phyloP scores from a whole-genome alignment of 2,113 vertebrate genomes.

The Trogon melanurus region DNA sequence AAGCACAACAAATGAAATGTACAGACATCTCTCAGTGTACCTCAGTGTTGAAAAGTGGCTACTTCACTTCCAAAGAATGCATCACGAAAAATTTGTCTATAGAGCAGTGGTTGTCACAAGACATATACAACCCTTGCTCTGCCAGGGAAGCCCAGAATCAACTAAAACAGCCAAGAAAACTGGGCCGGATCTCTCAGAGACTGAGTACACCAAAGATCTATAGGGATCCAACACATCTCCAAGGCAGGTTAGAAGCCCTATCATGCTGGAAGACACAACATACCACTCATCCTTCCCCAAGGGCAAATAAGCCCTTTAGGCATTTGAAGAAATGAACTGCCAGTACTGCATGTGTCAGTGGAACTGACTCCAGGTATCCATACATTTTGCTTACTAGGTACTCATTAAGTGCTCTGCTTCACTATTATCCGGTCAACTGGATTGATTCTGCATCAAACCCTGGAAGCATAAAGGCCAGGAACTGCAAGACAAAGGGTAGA shows the following conservation, averaged over 20 bases:
- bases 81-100: constrained; percentile 19
- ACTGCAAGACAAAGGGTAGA: neutral
- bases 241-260: neutral
- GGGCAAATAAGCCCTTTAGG: neutral
- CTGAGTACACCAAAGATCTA: constrained; percentile 30
- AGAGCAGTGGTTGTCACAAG: constrained; percentile 27
- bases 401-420: neutral
- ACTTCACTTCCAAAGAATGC: constrained; percentile 42
- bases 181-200: constrained; percentile 10
- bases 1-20: neutral
- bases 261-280: neutral
- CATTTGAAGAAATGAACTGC: neutral
- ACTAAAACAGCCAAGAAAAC: constrained; percentile 42
- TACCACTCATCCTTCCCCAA: neutral
- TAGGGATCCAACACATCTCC: neutral
- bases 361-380: neutral
- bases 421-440: neutral
- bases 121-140: neutral
- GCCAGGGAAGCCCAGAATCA: constrained; percentile 45
- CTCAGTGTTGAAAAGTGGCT: constrained; percentile 46
- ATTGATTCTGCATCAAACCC: neutral
- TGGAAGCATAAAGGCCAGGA: neutral
- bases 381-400: neutral
- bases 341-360: neutral
- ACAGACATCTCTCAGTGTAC: constrained; percentile 45